Evolutionary conservation across 2,113 vertebrate species (phyloP), one percentile per base, ranked within the genome.

Genomic region (Eidolon helvum): DNA sequence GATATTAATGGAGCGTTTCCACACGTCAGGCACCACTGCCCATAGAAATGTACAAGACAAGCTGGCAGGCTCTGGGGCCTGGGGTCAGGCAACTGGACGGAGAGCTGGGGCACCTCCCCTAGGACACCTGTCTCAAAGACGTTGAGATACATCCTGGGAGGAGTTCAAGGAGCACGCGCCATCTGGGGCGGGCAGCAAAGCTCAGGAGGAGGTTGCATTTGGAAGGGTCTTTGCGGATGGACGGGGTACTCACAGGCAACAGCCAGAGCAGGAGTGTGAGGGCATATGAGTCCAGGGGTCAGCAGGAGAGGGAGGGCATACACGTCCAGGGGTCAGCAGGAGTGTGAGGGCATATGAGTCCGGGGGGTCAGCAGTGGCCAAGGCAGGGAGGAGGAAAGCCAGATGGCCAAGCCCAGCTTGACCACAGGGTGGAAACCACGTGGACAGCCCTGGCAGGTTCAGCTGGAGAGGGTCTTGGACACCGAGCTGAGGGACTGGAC

Each of bases 21-120:
- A 1, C 1, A 5, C 9, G 26, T 28, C 0, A 4, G 61, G 45
- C 18, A 8, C 10, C 0, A 1, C 55, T 43, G n/a, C 45, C 59
- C 10, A 0, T 11, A 14, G 19, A 5, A 19, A 10, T 1, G 10
- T 12, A 16, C 4, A 2, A n/a, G 40, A 45, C 38, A 55, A 35
- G 53, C 35, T 40, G n/a, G 38, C n/a, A 5, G 69, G 9, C 48
- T 24, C 26, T 6, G 3, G 61, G 11, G 9, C 24, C 14, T 12
- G 16, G 40, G 16, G 14, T 40, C 0, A 0, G 33, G 18, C 30
- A 9, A 15, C 6, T 4, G 14, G n/a, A 11, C 18, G 7, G 22
- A 16, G 21, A 28, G 69, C 22, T 5, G 8, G 28, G 19, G 9
- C 21, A 2, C 33, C n/a, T 12, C 9, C 14, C 21, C 40, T 4